Evolutionary conservation across 2,888 invertebrate species (phyloP).

Genomic region (Physocephala rufipes): DNA sequence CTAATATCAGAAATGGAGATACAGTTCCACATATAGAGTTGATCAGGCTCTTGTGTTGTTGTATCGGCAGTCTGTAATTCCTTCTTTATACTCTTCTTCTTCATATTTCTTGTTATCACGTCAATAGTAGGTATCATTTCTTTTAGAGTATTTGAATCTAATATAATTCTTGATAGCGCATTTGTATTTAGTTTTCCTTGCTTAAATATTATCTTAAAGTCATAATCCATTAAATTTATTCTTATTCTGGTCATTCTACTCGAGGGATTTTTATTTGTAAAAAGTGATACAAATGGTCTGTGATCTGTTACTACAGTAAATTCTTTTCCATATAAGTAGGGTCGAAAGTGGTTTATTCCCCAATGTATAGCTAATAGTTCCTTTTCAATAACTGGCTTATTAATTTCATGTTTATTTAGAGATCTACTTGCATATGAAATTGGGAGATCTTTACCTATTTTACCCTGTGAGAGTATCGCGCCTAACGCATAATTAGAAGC

Average conservation of each 20-base stretch:
- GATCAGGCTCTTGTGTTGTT: neutral
- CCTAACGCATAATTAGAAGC: conserved; percentile 2
- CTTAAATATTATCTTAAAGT: conserved; percentile 26
- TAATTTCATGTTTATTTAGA: neutral
- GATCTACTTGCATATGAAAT: neutral
- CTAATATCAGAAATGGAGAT: neutral
- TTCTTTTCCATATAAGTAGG: neutral
- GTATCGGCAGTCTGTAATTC: neutral
- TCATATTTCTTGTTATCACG: neutral
- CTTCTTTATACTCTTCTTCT: neutral
- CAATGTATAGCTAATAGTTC: conserved; percentile 4
- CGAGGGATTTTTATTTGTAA: neutral
- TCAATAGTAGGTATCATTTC: neutral
- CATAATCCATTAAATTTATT: conserved; percentile 24
- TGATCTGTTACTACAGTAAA: conserved; percentile 1
- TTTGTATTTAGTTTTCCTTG: conserved; percentile 26
- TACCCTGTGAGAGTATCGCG: neutral
- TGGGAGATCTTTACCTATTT: neutral
- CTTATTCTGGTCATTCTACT: conserved; percentile 9
- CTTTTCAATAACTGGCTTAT: conserved; percentile 8
- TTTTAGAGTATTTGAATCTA: conserved; percentile 9
- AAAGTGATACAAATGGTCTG: neutral
- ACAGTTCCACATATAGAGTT: neutral
- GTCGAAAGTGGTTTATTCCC: conserved; percentile 6
- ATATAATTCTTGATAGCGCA: conserved; percentile 26